Evolutionary conservation across 1,140 invertebrate species (phyloP).

Genomic region (Mylabris phalerata): DNA sequence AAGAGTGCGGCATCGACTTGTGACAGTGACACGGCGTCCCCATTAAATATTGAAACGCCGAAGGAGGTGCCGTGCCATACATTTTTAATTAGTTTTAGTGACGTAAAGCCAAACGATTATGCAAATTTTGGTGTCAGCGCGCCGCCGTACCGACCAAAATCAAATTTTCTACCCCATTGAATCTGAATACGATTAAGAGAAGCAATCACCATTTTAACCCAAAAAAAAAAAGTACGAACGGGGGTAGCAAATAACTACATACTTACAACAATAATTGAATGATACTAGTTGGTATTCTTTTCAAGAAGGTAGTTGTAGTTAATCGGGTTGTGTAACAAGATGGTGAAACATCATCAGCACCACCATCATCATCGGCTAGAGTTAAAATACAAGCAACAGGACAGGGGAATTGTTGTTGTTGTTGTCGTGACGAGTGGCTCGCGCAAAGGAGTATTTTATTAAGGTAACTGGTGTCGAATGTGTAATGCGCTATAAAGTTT

Average conservation of each 20-base stretch:
- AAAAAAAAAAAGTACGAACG: slow-evolving; percentile 13
- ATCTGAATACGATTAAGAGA: slow-evolving; percentile 32
- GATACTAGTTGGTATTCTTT: too few relatives aligned
- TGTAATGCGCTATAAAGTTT: slow-evolving; percentile 41
- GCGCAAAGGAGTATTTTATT: slow-evolving; percentile 36
- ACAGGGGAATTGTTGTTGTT: too few relatives aligned
- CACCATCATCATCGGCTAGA: too few relatives aligned
- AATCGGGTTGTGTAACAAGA: too few relatives aligned
- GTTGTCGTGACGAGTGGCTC: slow-evolving; percentile 12
- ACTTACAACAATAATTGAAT: too few relatives aligned
- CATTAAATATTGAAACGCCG: too few relatives aligned
- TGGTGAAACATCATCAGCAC: too few relatives aligned
- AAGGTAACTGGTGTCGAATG: slow-evolving; percentile 41
- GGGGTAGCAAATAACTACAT: background rate
- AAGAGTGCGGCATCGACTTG: too few relatives aligned
- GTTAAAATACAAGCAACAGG: too few relatives aligned
- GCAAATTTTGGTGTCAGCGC: slow-evolving; percentile 32
- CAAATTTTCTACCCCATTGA: slow-evolving; percentile 37
- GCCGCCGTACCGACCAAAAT: slow-evolving; percentile 28
- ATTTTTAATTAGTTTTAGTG: slow-evolving; percentile 35
- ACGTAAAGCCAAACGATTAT: slow-evolving; percentile 31
- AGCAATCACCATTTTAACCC: background rate
- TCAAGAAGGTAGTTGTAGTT: too few relatives aligned
- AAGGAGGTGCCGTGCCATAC: slow-evolving; percentile 28
- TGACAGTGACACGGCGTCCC: too few relatives aligned